Evolutionary conservation across 53 echinoderm and acorn worm genomes (phyloP).

Genomic region (Paelopatides confundens): DNA sequence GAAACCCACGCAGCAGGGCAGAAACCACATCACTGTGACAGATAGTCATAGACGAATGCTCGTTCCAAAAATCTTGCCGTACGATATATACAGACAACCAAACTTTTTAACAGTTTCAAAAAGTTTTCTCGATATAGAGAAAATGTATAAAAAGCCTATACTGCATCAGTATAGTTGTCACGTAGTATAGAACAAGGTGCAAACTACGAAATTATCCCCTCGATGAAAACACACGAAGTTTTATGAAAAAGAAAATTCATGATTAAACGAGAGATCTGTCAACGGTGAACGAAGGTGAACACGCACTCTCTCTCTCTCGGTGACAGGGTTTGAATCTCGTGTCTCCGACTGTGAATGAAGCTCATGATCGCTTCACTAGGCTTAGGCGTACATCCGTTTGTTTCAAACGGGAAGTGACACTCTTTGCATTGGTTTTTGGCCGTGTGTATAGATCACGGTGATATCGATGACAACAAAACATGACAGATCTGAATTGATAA

Average conservation of each 20-base stretch:
- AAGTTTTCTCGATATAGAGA: background rate
- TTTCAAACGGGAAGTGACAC: slow-evolving; percentile 12
- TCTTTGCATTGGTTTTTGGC: background rate
- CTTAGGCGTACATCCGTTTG: slow-evolving; percentile 46
- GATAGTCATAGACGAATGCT: no score
- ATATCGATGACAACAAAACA: no score
- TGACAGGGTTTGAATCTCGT: slow-evolving; percentile 15
- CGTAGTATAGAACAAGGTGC: no score
- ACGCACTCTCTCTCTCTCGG: background rate
- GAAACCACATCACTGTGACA: slow-evolving; percentile 40
- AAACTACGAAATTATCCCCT: background rate
- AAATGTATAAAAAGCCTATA: background rate
- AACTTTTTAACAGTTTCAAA: background rate
- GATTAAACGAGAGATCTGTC: slow-evolving; percentile 23
- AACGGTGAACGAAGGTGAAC: slow-evolving; percentile 32
- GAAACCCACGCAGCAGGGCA: slow-evolving; percentile 41
- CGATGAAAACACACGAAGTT: background rate
- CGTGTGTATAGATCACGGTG: no score
- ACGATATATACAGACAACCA: background rate
- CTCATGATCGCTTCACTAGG: background rate
- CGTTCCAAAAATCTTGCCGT: no score
- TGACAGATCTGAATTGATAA: background rate
- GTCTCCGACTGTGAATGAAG: background rate
- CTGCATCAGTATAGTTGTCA: no score
- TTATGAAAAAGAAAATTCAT: background rate